Evolutionary conservation across 2,797 vertebrate species (phyloP).

Genomic region (Rhinella marina): DNA sequence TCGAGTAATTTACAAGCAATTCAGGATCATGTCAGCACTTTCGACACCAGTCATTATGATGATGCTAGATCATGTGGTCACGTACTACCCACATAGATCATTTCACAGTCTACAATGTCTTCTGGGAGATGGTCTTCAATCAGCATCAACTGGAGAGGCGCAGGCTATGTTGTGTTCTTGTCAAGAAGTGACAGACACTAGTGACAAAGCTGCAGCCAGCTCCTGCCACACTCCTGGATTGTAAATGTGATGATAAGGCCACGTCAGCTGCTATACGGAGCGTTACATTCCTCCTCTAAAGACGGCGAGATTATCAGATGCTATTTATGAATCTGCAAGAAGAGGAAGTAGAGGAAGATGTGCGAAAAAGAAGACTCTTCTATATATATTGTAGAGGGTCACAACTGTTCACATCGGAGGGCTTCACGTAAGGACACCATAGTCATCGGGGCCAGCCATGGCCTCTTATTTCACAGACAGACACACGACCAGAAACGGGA

Average conservation of each 20-base stretch:
- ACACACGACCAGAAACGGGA: neutral
- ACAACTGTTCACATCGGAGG: neutral
- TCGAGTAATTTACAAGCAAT: neutral
- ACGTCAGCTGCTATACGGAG: neutral
- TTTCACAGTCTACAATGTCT: neutral
- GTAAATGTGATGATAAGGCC: conserved; percentile 20
- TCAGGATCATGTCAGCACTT: neutral
- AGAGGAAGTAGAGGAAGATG: conserved; percentile 2
- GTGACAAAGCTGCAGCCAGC: neutral
- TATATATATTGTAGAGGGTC: neutral
- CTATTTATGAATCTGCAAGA: conserved; percentile 21
- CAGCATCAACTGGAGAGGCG: conserved; percentile 4
- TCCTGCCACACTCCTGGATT: neutral
- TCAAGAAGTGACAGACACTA: neutral
- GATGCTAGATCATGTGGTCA: neutral
- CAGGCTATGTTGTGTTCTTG: neutral
- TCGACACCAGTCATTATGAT: neutral
- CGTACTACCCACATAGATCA: neutral
- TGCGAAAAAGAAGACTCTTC: neutral
- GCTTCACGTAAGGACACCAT: neutral
- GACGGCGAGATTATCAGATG: neutral
- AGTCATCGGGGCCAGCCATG: neutral
- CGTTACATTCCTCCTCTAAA: neutral
- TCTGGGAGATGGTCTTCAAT: neutral
- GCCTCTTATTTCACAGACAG: neutral